phyloP scores from a whole-genome alignment of 2,797 vertebrate genomes.

The Hozukius guyotensis region DNA sequence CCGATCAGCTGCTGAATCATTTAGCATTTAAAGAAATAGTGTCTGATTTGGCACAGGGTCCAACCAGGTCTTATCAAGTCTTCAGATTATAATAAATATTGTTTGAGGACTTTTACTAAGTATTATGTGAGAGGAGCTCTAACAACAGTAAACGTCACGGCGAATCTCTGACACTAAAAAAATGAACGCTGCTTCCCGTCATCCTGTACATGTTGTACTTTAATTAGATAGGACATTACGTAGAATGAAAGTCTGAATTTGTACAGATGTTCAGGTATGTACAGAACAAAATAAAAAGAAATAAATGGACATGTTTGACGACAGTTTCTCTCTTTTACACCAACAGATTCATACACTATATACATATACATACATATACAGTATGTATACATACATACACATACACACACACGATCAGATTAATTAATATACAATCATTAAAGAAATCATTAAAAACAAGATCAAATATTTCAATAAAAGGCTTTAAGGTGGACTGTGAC shows the following conservation, averaged over 20 bases:
- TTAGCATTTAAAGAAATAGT: too few relatives aligned
- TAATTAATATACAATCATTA: background rate
- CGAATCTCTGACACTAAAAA: conserved; percentile 48
- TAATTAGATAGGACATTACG: conserved; percentile 88
- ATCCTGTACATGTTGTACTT: conserved; percentile 92
- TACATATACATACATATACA: background rate
- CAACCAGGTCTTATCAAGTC: too few relatives aligned
- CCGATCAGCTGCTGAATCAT: too few relatives aligned
- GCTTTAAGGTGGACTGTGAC: background rate
- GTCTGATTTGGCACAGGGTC: too few relatives aligned
- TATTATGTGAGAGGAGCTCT: too few relatives aligned
- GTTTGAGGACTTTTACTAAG: too few relatives aligned
- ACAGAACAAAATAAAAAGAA: conserved; percentile 91
- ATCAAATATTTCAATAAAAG: background rate
- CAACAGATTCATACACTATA: background rate
- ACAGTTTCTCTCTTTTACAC: background rate
- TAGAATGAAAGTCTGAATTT: conserved; percentile 90
- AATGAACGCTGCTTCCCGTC: conserved; percentile 85
- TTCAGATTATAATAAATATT: too few relatives aligned
- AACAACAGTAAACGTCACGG: background rate
- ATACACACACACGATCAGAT: background rate
- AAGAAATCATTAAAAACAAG: background rate
- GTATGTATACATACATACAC: background rate
- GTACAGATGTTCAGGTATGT: conserved; percentile 95
- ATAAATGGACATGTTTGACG: conserved; percentile 63